These are phyloP conservation scores for Pseudolycoriella hygida DNA, from an alignment of 2,888 invertebrate genomes.

Conservation along the genomic window DNA sequence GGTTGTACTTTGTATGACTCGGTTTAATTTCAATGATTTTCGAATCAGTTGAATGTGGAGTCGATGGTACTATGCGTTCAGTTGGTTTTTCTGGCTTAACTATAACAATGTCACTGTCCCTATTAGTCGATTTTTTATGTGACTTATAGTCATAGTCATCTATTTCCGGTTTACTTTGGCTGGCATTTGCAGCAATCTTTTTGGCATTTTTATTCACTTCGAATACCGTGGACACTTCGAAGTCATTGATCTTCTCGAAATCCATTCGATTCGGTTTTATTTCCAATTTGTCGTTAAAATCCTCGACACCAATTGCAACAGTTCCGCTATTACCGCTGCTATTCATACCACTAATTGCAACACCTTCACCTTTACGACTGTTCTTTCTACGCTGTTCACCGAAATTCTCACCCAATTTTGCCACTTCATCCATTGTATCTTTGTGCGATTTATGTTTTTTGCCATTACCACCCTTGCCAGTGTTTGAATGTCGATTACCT, in stretches of 20 bases:
- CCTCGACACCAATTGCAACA: constrained; percentile 12
- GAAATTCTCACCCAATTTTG: neutral
- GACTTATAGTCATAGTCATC: neutral
- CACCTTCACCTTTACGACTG: neutral
- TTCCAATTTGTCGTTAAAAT: constrained; percentile 10
- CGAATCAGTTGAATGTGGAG: constrained; percentile 24
- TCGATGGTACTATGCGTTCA: constrained; percentile 20
- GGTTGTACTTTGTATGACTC: constrained; percentile 12
- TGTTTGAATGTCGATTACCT: neutral
- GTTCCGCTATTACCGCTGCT: constrained; percentile 10
- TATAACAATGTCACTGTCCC: constrained; percentile 27
- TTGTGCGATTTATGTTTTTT: constrained; percentile 1
- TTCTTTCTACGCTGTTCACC: neutral
- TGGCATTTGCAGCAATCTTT: neutral
- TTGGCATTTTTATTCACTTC: neutral
- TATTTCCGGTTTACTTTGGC: neutral
- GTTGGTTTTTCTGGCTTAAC: constrained; percentile 24
- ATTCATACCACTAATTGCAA: constrained; percentile 1
- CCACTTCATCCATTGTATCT: neutral
- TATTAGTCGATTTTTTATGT: constrained; percentile 11
- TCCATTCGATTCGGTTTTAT: constrained; percentile 13
- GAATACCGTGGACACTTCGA: neutral
- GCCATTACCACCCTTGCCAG: neutral
- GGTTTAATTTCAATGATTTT: constrained; percentile 29
- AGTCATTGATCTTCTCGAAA: constrained; percentile 12